Percentiles rank a stretch among this genome's conserved stretches.
Evolutionary conservation across 2,888 invertebrate species (phyloP).

Genomic region (Drosophila subsilvestris): DNA sequence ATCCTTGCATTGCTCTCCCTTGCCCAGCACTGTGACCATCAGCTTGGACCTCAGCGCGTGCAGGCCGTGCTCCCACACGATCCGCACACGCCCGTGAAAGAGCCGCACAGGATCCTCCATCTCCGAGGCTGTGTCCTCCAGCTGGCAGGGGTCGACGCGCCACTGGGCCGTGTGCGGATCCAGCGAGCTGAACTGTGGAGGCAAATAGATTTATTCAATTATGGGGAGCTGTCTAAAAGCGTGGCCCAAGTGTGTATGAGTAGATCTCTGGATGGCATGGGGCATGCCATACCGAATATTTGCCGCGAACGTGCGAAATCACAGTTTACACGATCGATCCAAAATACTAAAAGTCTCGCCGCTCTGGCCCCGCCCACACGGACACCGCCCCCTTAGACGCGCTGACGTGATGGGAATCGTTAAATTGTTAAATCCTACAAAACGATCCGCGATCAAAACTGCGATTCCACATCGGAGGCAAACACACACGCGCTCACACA

Average conservation of each 20-base stretch:
- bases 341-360: conserved; percentile 48
- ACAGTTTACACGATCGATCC: conserved; percentile 48
- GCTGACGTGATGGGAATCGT: conserved; percentile 66
- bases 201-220: conserved; percentile 26
- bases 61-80: conserved; percentile 85
- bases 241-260: conserved; percentile 35
- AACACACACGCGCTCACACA: conserved; percentile 21
- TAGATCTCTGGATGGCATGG: too few species aligned
- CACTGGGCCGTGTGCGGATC: conserved; percentile 85
- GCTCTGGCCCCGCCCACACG: conserved; percentile 32
- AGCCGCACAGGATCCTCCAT: conserved; percentile 86
- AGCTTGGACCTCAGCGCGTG: conserved; percentile 81
- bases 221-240: conserved; percentile 38
- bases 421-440: conserved; percentile 57
- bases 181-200: conserved; percentile 80
- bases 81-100: conserved; percentile 86
- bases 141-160: conserved; percentile 85
- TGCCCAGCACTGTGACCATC: conserved; percentile 83
- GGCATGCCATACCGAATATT: conserved; percentile 26
- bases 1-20: conserved; percentile 82
- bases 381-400: conserved; percentile 43
- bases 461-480: conserved; percentile 44
- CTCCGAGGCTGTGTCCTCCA: conserved; percentile 85
- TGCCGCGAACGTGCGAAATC: conserved; percentile 46
- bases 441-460: conserved; percentile 55